A percentile compares a stretch with the other conserved stretches of the same genome.
Evolutionary conservation across 2,113 vertebrate genomes (phyloP).

Genomic region (Eulemur macaco): DNA sequence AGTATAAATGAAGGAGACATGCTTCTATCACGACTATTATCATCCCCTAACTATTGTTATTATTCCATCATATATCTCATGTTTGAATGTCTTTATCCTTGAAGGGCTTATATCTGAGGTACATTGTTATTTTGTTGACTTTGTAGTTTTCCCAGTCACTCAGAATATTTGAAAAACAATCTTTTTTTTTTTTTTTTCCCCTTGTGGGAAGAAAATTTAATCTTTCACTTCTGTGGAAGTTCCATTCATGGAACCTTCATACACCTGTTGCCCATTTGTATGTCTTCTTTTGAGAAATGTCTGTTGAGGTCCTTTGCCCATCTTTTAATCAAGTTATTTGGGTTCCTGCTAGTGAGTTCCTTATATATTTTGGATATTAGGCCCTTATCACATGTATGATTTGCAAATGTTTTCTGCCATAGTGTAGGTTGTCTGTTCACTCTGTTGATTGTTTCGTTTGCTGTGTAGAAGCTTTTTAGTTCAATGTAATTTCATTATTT

Average conservation of each 20-base stretch:
- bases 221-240: background rate
- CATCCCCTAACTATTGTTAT: background rate
- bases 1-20: background rate
- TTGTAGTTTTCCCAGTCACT: background rate
- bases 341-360: background rate
- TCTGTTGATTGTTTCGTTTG: background rate
- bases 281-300: background rate
- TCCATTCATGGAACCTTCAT: background rate
- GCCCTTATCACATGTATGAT: background rate
- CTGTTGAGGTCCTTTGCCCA: background rate
- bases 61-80: background rate
- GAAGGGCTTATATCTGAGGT: background rate
- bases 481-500: background rate
- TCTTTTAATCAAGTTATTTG: background rate
- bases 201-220: background rate
- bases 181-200: background rate
- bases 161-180: background rate
- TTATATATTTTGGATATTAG: background rate
- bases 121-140: background rate
- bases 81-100: background rate
- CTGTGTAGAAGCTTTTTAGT: background rate
- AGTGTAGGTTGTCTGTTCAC: background rate
- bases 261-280: background rate
- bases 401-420: background rate
- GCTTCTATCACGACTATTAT: background rate